Evolutionary conservation across 1,140 invertebrate genomes (phyloP).

Genomic region (Drosophila sp.): DNA sequence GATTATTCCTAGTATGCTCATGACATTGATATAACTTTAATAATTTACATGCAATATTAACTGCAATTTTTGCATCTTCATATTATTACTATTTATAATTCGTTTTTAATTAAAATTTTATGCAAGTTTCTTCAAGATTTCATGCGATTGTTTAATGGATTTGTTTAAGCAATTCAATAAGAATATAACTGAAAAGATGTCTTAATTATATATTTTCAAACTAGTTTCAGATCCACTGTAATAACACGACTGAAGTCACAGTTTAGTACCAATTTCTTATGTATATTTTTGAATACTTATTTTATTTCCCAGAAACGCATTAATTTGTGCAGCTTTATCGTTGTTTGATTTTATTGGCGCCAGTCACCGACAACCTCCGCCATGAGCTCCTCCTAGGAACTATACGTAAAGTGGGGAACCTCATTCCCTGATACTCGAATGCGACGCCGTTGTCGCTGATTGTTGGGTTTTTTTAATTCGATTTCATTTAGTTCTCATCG

Average conservation of each 20-base stretch:
- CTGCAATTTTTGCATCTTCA: conserved; percentile 1
- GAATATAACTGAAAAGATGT: conserved; percentile 1
- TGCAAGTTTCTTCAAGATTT: conserved; percentile 13
- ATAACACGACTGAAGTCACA: not conserved
- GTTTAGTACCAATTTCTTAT: not conserved
- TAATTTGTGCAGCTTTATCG: conserved; percentile 64
- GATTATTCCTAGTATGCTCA: not conserved
- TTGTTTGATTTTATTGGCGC: conserved; percentile 67
- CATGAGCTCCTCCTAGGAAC: conserved; percentile 26
- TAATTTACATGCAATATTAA: conserved; percentile 4
- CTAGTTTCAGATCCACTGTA: not conserved
- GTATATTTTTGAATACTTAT: not conserved
- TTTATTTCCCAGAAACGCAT: conserved; percentile 30
- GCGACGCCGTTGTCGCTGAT: conserved; percentile 29
- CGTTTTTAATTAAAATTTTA: conserved; percentile 16
- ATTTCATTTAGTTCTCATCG: conserved; percentile 48
- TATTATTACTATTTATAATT: not conserved
- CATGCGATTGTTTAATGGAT: conserved; percentile 3
- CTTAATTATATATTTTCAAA: conserved; percentile 5
- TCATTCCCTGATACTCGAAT: conserved; percentile 10
- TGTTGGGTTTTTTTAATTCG: conserved; percentile 50
- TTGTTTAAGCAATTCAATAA: not conserved
- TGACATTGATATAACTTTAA: conserved; percentile 6
- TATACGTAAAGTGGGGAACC: conserved; percentile 17
- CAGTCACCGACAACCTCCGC: conserved; percentile 54